A percentile compares a stretch with the other conserved stretches of the same genome.
Evolutionary conservation across 2,113 vertebrate genomes (phyloP).

Genomic region (Gobius niger): DNA sequence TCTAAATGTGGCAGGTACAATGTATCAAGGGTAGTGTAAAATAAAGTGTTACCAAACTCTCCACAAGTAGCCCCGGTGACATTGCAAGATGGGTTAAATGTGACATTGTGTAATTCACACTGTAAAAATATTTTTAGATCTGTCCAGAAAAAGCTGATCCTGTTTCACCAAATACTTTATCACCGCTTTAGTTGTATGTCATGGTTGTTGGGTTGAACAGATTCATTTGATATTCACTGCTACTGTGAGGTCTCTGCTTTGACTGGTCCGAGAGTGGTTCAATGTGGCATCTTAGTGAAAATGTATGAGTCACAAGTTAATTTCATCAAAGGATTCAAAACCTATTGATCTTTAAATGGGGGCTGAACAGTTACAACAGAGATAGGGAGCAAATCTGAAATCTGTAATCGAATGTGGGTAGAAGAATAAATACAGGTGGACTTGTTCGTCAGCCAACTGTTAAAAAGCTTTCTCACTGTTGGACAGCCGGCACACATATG

Average conservation of each 20-base stretch:
- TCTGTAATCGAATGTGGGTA: not conserved
- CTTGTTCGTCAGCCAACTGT: not conserved
- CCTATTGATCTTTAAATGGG: not conserved
- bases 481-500: not conserved
- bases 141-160: no score
- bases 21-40: no score
- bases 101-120: no score
- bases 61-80: no score
- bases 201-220: not conserved
- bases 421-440: not conserved
- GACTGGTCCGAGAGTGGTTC: not conserved
- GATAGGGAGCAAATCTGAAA: not conserved
- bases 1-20: no score
- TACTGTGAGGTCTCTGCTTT: not conserved
- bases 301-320: not conserved
- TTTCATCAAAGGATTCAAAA: no score
- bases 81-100: no score
- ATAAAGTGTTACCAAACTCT: no score
- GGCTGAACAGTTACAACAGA: not conserved
- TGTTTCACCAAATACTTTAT: not conserved
- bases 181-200: not conserved
- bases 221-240: not conserved
- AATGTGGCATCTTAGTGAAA: not conserved
- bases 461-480: not conserved
- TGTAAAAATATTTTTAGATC: no score